Evolutionary conservation across 2,797 vertebrate genomes (phyloP).

Genomic region (Okamejei kenojei): DNA sequence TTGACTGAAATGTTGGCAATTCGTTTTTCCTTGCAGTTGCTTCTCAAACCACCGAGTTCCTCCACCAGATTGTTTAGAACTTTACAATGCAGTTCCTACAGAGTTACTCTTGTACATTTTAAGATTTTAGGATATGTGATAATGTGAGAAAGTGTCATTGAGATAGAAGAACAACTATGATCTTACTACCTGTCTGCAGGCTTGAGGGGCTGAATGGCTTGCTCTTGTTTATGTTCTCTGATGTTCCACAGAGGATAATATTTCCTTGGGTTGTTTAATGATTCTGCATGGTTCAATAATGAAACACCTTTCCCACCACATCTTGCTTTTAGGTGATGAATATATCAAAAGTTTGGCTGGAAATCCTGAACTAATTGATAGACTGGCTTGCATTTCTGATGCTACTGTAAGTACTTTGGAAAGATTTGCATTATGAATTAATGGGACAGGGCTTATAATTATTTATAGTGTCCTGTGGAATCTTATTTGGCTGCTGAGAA

Average conservation of each 20-base stretch:
- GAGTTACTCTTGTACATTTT: background rate
- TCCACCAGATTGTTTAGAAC: background rate
- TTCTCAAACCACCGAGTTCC: too few relatives aligned
- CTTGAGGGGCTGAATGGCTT: too few relatives aligned
- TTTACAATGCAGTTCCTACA: background rate
- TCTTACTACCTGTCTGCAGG: too few relatives aligned
- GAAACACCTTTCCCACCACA: background rate
- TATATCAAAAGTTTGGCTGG: conserved; percentile 84
- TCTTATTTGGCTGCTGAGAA: background rate
- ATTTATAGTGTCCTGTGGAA: background rate
- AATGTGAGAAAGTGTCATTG: too few relatives aligned
- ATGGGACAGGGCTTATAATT: background rate
- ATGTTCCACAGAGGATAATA: background rate
- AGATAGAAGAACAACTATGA: too few relatives aligned
- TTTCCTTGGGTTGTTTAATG: background rate
- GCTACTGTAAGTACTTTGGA: conserved; percentile 47
- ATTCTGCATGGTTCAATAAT: background rate
- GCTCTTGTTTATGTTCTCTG: too few relatives aligned
- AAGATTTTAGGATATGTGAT: too few relatives aligned
- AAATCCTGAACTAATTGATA: conserved; percentile 88
- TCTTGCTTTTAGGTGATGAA: conserved; percentile 71
- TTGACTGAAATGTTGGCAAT: too few relatives aligned
- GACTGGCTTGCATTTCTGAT: conserved; percentile 76
- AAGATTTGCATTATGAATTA: background rate
- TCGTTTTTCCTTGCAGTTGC: too few relatives aligned